Evolutionary conservation across 2,113 vertebrate species (phyloP).

Genomic region (Hylia prasina): DNA sequence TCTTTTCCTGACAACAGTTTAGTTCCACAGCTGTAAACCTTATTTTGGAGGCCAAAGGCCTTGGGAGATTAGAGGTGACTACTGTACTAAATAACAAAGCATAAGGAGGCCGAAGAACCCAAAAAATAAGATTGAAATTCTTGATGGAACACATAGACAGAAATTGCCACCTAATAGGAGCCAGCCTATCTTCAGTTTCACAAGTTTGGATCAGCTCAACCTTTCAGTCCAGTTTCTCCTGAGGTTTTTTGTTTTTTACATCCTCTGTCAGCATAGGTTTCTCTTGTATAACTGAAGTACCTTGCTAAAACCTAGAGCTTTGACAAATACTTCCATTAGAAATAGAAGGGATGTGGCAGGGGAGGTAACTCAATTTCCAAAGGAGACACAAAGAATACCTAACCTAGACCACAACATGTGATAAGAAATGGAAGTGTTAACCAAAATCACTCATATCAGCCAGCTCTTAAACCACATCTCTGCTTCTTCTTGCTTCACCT

Average conservation of each 20-base stretch:
- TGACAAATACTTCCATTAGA: neutral
- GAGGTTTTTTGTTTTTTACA: neutral
- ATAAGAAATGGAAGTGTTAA: neutral
- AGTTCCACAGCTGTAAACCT: neutral
- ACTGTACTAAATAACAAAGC: neutral
- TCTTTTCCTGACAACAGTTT: neutral
- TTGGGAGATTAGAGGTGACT: neutral
- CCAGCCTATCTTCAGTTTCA: neutral
- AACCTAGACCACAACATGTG: neutral
- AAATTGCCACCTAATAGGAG: rapidly evolving
- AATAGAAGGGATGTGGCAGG: neutral
- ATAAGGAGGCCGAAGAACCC: neutral
- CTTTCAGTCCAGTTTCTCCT: neutral
- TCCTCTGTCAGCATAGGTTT: neutral
- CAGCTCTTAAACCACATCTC: neutral
- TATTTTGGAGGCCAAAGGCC: neutral
- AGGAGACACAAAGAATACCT: neutral
- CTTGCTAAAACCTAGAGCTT: neutral
- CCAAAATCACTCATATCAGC: neutral
- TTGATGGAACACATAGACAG: neutral
- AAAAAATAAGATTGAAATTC: neutral
- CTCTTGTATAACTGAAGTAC: neutral
- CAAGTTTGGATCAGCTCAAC: neutral
- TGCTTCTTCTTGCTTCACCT: neutral
- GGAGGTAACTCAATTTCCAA: neutral